phyloP scores from a whole-genome alignment of 2,113 vertebrate genomes.

The Elephantulus edwardii region DNA sequence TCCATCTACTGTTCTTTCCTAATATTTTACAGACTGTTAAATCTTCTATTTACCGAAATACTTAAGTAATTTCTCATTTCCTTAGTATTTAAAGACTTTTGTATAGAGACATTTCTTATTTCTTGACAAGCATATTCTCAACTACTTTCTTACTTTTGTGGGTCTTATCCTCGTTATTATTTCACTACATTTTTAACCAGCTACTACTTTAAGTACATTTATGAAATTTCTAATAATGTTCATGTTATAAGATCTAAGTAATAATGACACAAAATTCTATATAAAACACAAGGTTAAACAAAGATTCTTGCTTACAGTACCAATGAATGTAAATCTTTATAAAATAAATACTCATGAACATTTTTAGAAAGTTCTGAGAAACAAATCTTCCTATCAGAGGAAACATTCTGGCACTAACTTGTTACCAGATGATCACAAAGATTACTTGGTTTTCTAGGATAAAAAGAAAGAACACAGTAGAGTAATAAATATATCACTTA shows the following conservation, averaged over 20 bases:
- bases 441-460: background rate
- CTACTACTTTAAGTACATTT: conserved; percentile 27
- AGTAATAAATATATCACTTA: background rate
- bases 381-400: background rate
- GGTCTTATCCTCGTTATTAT: background rate
- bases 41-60: conserved; percentile 3
- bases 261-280: conserved; percentile 3
- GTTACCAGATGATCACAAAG: background rate
- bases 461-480: background rate
- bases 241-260: background rate
- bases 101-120: conserved; percentile 6
- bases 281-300: background rate
- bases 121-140: conserved; percentile 32
- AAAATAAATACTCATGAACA: background rate
- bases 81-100: conserved; percentile 33
- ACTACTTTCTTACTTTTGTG: background rate
- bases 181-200: conserved; percentile 33
- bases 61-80: background rate
- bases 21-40: background rate
- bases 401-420: background rate
- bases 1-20: background rate
- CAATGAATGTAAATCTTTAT: background rate
- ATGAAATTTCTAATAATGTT: conserved; percentile 11
- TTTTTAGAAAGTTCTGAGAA: background rate
- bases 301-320: background rate